Evolutionary conservation across 1,140 invertebrate species (phyloP).

Genomic region (Sycophaga agraensis): DNA sequence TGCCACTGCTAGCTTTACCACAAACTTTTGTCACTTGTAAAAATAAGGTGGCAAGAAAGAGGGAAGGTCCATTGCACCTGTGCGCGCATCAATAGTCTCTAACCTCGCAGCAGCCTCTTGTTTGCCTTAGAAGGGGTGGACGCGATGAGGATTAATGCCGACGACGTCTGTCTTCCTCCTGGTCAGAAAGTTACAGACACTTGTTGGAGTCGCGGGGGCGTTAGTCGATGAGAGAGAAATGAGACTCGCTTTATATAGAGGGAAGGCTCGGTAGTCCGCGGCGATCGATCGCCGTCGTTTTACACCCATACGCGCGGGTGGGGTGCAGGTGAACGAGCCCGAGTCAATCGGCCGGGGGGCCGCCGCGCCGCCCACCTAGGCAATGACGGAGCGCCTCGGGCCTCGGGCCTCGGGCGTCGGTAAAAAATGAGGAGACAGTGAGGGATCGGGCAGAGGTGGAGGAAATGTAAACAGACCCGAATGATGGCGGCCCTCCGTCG

Average conservation of each 20-base stretch:
- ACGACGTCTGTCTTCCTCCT: slow-evolving; percentile 13
- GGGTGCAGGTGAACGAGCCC: neutral
- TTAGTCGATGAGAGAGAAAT: slow-evolving; percentile 26
- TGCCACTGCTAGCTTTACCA: too few relatives aligned
- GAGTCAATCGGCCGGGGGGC: neutral
- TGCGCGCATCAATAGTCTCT: too few relatives aligned
- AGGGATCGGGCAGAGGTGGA: neutral
- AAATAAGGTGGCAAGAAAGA: too few relatives aligned
- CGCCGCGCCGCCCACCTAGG: too few relatives aligned
- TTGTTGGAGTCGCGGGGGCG: slow-evolving; percentile 14
- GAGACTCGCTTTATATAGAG: slow-evolving; percentile 16
- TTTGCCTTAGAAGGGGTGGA: neutral
- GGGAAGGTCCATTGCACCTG: too few relatives aligned
- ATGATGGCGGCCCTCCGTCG: too few relatives aligned
- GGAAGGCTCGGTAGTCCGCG: too few relatives aligned
- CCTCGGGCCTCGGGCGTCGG: neutral
- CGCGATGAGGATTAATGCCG: slow-evolving; percentile 5
- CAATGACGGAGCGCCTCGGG: slow-evolving; percentile 8
- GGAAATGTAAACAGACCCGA: slow-evolving; percentile 8
- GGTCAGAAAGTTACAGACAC: slow-evolving; percentile 19
- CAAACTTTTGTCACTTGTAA: too few relatives aligned
- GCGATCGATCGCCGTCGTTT: slow-evolving; percentile 8
- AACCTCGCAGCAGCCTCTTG: neutral
- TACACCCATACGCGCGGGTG: too few relatives aligned
- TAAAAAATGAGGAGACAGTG: slow-evolving; percentile 22